phyloP scores from a whole-genome alignment of 2,797 vertebrate species.

The Sciaenops ocellatus region DNA sequence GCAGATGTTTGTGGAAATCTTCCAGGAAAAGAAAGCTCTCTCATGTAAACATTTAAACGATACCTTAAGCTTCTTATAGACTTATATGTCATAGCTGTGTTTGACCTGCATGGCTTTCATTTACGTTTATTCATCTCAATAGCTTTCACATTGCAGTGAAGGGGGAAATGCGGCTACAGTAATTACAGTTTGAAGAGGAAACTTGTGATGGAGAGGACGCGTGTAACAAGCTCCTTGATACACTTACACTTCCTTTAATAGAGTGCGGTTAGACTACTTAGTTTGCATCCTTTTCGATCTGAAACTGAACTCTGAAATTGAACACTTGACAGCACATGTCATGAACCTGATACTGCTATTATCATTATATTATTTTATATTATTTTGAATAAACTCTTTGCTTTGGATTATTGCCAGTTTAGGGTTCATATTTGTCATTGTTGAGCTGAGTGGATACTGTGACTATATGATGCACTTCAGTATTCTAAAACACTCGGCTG shows the following conservation, averaged over 20 bases:
- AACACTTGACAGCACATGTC: conserved; percentile 21
- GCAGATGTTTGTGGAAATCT: conserved; percentile 79
- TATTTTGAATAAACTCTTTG: neutral
- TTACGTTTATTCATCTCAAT: conserved; percentile 56
- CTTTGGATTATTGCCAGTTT: neutral
- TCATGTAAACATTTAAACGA: conserved; percentile 75
- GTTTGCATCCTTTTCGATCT: conserved; percentile 23
- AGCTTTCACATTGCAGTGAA: conserved; percentile 9
- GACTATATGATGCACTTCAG: conserved; percentile 15
- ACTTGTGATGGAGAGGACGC: conserved; percentile 2
- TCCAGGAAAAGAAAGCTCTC: conserved; percentile 73
- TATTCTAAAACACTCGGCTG: conserved; percentile 26
- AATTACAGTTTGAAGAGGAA: conserved; percentile 5
- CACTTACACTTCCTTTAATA: conserved; percentile 28
- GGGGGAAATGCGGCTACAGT: neutral
- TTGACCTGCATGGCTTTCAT: conserved; percentile 65
- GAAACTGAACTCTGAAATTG: conserved; percentile 42
- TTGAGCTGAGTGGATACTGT: neutral
- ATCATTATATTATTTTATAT: neutral
- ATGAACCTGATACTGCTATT: conserved; percentile 14
- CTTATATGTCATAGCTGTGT: conserved; percentile 60
- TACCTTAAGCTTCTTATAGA: conserved; percentile 82
- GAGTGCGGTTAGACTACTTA: conserved; percentile 23
- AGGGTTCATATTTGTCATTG: neutral
- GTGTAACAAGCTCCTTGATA: conserved; percentile 11